Conservation (phyloP, 2,888 invertebrate genomes). For the Stenoptilia bipunctidactyla region DNA sequence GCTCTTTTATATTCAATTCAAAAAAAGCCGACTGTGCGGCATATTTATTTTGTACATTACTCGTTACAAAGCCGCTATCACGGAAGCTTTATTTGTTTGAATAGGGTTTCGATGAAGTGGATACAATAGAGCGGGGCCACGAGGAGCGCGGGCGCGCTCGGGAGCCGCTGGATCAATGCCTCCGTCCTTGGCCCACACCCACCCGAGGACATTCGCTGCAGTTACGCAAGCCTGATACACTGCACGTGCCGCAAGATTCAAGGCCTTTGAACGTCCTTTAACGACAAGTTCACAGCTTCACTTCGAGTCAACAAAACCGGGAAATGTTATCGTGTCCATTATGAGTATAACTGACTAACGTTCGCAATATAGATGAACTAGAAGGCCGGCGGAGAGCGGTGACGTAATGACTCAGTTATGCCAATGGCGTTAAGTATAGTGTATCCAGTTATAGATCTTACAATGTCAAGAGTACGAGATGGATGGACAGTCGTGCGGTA, state of each 20-base stretch:
- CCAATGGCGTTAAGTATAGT: slow-evolving; percentile 29
- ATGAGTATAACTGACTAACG: no score
- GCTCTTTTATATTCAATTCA: no score
- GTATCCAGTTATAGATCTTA: slow-evolving; percentile 30
- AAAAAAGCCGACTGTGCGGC: no score
- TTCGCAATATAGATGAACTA: no score
- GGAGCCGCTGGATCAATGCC: slow-evolving; percentile 38
- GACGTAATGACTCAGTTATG: slow-evolving; percentile 39
- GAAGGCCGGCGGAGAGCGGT: slow-evolving; percentile 15
- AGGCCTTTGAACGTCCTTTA: not conserved
- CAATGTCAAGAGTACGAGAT: slow-evolving; percentile 59
- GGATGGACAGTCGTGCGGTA: slow-evolving; percentile 15
- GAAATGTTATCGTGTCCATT: slow-evolving; percentile 6
- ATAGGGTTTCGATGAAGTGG: no score
- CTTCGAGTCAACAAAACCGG: not conserved
- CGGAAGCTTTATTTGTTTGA: no score
- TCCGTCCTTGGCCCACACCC: slow-evolving; percentile 56
- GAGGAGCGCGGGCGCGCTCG: slow-evolving; percentile 15
- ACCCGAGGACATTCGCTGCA: slow-evolving; percentile 37
- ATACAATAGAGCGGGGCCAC: slow-evolving; percentile 5
- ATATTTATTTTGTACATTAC: no score
- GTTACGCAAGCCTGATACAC: not conserved
- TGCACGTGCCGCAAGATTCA: not conserved
- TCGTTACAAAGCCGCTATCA: no score
- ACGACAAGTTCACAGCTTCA: not conserved